phyloP scores from a whole-genome alignment of 2,888 invertebrate species.

The Zygogramma bicolorata region DNA sequence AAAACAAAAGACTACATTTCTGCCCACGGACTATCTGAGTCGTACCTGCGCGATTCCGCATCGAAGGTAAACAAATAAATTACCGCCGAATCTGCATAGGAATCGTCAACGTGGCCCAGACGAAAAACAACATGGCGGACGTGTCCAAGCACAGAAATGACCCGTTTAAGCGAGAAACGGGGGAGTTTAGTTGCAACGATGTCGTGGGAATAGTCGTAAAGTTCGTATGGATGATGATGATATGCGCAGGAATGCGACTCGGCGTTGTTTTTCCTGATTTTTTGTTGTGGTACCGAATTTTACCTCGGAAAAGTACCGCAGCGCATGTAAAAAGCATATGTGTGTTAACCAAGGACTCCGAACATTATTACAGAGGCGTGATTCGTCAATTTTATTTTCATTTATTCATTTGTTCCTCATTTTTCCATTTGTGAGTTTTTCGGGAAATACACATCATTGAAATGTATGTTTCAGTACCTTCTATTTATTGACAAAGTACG shows the following conservation, averaged over 20 bases:
- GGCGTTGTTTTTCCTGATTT: slow-evolving; percentile 38
- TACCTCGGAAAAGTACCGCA: no score
- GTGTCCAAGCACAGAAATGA: slow-evolving; percentile 43
- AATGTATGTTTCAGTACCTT: no score
- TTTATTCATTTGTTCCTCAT: no score
- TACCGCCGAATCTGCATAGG: slow-evolving; percentile 1
- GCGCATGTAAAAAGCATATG: no score
- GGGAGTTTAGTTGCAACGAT: slow-evolving; percentile 47
- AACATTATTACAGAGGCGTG: no score
- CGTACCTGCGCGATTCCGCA: background rate
- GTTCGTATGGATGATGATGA: slow-evolving; percentile 34
- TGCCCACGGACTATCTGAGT: background rate
- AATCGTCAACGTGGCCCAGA: background rate
- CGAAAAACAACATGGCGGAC: slow-evolving; percentile 16
- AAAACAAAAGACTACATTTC: no score
- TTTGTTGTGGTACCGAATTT: no score
- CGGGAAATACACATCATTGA: no score
- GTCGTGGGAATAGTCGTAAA: slow-evolving; percentile 50
- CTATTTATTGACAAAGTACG: no score
- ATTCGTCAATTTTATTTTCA: no score
- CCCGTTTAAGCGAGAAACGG: slow-evolving; percentile 52
- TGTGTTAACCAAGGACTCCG: no score
- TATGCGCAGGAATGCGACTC: slow-evolving; percentile 13
- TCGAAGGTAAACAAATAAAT: slow-evolving; percentile 7
- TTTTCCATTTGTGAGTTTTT: no score